Evolutionary conservation across 2,797 vertebrate genomes (phyloP), one percentile per base, ranked within the genome.

Genomic region (Tangara arthus): DNA sequence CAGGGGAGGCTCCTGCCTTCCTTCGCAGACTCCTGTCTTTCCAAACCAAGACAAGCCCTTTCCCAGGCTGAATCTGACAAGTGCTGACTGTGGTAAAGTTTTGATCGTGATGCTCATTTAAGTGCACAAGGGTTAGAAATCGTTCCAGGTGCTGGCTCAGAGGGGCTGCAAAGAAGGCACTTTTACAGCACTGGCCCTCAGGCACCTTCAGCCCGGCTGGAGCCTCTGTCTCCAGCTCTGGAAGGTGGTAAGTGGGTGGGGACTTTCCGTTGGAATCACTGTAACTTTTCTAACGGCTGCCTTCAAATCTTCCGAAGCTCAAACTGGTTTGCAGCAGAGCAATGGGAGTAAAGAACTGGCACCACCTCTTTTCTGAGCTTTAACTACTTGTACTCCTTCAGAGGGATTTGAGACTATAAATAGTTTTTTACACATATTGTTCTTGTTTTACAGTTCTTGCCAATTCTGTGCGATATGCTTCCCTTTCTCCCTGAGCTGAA

Each of bases 161-260:
- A 34, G 71, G 34, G 34, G 56, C 56, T 88, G 56, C 53, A 28
- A 7, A 76, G 57, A n/a, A 27, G 32, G 8, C 30, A 28, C 2
- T 64, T 60, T 3, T 7, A 39, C 28, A 26, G 60, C 50, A n/a
- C 8, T 20, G 17, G 28, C 52, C 7, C 2, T 80, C 22, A 12
- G 50, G 46, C 41, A 42, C 28, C 11, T 6, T 30, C 47, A 42
- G 35, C 10, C 19, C 0, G 0, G n/a, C 75, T 65, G 1, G 0
- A 71, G 34, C n/a, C 18, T 82, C 41, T 44, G 3, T 55, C 13
- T 35, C 37, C 41, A 6, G 46, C 34, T 3, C 28, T 46, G 34
- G 37, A 46, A 52, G 34, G 34, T 41, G 15, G 12, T 32, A 30
- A 19, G 21, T 23, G 37, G 5, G 16, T n/a, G 42, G 32, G 57